Conservation (phyloP, 2,797 vertebrate genomes). For the Sebastes ruberrimus region DNA sequence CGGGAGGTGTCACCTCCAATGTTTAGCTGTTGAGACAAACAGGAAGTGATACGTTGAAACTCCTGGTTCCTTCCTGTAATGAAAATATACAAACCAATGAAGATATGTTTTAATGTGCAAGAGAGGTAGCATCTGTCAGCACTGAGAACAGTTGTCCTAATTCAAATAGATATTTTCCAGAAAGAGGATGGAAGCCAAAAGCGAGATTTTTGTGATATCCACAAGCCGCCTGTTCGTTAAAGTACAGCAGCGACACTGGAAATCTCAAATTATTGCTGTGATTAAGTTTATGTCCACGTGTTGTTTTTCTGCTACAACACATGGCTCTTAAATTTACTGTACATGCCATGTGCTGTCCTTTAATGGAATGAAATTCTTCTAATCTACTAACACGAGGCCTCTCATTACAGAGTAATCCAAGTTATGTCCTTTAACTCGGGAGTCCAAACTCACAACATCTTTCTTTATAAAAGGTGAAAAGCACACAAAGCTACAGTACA, state of each 20-base stretch:
- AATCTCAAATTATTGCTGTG: neutral
- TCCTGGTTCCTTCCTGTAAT: neutral
- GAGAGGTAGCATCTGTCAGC: slow-evolving; percentile 20
- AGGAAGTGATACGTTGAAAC: slow-evolving; percentile 17
- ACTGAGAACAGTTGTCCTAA: slow-evolving; percentile 1
- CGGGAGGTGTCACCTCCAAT: slow-evolving; percentile 10
- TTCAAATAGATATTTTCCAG: slow-evolving; percentile 30
- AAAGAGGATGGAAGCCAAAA: slow-evolving; percentile 23
- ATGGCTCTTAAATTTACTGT: neutral
- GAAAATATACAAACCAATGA: neutral
- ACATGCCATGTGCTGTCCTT: neutral
- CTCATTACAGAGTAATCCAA: no score
- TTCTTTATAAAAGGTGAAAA: no score
- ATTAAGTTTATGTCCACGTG: neutral
- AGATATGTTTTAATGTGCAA: neutral
- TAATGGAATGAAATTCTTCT: no score
- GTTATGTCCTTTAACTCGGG: no score
- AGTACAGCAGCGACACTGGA: slow-evolving; percentile 1
- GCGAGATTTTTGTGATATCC: slow-evolving; percentile 29
- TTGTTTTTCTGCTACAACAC: slow-evolving; percentile 4
- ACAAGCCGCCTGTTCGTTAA: slow-evolving; percentile 27
- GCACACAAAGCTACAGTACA: no score
- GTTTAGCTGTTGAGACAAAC: slow-evolving; percentile 16
- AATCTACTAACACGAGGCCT: no score
- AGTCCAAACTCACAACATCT: no score